Evolutionary conservation across 2,797 vertebrate species (phyloP).

Genomic region (Xerus rutilus): DNA sequence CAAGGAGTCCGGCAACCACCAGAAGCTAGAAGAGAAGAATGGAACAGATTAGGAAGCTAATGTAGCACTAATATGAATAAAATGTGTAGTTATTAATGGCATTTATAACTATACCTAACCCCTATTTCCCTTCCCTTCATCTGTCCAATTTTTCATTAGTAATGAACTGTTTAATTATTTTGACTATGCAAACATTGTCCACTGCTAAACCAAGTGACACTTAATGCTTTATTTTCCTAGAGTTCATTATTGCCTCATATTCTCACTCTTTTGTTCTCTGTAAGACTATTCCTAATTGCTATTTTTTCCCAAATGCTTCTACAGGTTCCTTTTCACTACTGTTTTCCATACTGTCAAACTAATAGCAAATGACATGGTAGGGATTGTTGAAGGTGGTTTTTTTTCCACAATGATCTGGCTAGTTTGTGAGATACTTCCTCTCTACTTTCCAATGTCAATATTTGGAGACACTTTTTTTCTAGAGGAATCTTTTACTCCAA

Average conservation of each 20-base stretch:
- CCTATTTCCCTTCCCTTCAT: not conserved
- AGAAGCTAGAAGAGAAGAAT: not conserved
- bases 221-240: not conserved
- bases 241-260: not conserved
- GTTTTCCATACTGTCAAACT: not conserved
- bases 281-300: not conserved
- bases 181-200: not conserved
- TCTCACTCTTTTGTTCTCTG: not conserved
- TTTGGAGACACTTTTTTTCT: not conserved
- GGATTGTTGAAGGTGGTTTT: not conserved
- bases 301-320: not conserved
- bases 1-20: not conserved
- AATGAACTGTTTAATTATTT: conserved; percentile 11
- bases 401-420: not conserved
- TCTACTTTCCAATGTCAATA: not conserved
- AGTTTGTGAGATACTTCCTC: not conserved
- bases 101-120: not conserved
- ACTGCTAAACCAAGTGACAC: not conserved
- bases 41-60: not conserved
- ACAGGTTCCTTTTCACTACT: not conserved
- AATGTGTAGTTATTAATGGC: not conserved
- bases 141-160: not conserved
- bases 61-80: not conserved
- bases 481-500: not conserved
- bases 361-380: not conserved